phyloP scores from a whole-genome alignment of 2,888 invertebrate species.

The Tanaodytes sp. region DNA sequence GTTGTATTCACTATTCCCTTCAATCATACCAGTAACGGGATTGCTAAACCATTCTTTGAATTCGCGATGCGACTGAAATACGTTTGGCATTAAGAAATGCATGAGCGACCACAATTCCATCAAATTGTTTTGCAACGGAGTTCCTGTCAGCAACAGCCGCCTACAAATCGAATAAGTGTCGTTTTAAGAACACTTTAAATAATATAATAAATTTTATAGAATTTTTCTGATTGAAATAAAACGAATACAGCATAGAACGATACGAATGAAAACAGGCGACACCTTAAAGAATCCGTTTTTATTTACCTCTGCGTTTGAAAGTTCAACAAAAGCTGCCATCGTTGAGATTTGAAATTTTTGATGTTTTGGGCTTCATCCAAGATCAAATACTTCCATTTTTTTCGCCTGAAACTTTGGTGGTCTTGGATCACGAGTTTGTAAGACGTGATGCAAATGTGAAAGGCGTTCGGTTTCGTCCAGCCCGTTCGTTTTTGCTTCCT shows the following conservation, averaged over 20 bases:
- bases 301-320: constrained; percentile 91
- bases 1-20: constrained; percentile 92
- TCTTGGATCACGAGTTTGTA: constrained; percentile 99
- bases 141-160: constrained; percentile 92
- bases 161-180: constrained; percentile 73
- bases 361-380: constrained; percentile 99
- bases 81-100: constrained; percentile 98
- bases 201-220: too few relatives aligned
- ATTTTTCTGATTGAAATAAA: too few relatives aligned
- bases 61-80: constrained; percentile 96
- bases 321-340: constrained; percentile 97
- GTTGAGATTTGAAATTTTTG: constrained; percentile 98
- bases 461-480: constrained; percentile 99
- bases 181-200: constrained; percentile 19
- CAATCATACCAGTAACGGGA: constrained; percentile 96
- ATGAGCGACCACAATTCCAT: constrained; percentile 98
- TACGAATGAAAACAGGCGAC: too few relatives aligned
- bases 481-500: constrained; percentile 87
- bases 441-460: constrained; percentile 98
- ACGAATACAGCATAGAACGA: too few relatives aligned
- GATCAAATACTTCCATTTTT: constrained; percentile 98
- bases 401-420: constrained; percentile 96
- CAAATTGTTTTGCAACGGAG: constrained; percentile 95
- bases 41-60: constrained; percentile 99
- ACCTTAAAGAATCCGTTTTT: too few relatives aligned